Base-by-base conservation (phyloP, 2,888 invertebrate genomes). In the Gisinianus flammeolus region DNA sequence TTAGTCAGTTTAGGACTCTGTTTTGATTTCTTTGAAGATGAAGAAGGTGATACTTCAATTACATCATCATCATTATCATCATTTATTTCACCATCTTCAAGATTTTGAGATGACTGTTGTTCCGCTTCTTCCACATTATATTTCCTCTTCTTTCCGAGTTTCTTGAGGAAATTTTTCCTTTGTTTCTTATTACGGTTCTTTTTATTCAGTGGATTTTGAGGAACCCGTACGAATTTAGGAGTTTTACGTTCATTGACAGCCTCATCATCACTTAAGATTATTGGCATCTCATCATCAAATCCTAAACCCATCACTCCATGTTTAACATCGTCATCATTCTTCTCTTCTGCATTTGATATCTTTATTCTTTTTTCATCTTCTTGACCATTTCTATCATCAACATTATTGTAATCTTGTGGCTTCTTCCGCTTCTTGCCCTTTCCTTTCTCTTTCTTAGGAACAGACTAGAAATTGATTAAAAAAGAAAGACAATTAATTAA, bases 1-100 rank as follows among this genome's bases (percentile, higher is more conserved):
- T 54, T 35, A 35, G 6, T 35, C 24, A 24, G 19, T 52, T 24
- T 31, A 19, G 24, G n/a, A 70, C 8, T 33, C 52, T 22, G 54
- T 54, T 52, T 35, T 22, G 24, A 24, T 30, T 26, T 31, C 24
- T 52, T 70, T n/a, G n/a, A n/a, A 35, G 52, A 33, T 22, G 68
- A 28, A 6, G 16, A 35, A 22, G 22, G 33, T 8, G 33, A 33
- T 10, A 54, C 2, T 54, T 52, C 58, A 12, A 24, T 26, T 26
- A 6, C 69, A 26, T 74, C 64, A 8, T 58, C 66, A 22, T 56
- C 68, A 2, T 70, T 66, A 10, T 26, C 76, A 26, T 77, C 35
- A 12, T 33, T 6, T 28, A 44, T 28, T 73, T 77, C 79, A 10
- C 67, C 74, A 44, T 71, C 75, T 62, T 80, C 79, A n/a, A 58